phyloP scores from a whole-genome alignment of 2,888 invertebrate species.

The Abrostola triplasia region DNA sequence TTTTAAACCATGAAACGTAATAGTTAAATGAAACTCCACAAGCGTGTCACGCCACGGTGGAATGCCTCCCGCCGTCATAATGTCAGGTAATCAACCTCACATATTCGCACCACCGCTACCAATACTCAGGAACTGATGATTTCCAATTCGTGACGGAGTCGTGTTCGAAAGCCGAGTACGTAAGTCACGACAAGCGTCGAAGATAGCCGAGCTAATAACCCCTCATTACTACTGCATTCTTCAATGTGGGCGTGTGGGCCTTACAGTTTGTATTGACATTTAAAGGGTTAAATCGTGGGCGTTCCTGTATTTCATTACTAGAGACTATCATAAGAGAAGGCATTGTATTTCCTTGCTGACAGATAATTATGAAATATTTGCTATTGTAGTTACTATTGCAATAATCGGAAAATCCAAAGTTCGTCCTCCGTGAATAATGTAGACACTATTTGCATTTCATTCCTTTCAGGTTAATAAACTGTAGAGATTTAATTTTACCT shows the following conservation, averaged over 20 bases:
- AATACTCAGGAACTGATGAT: constrained; percentile 36
- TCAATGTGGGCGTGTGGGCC: constrained; percentile 44
- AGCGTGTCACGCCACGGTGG: constrained; percentile 2
- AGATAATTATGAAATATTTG: constrained; percentile 36
- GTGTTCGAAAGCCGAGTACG: constrained; percentile 44
- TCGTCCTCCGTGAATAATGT: not conserved
- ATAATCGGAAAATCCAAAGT: constrained; percentile 22
- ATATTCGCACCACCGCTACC: constrained; percentile 38
- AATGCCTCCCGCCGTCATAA: constrained; percentile 30
- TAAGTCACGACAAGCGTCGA: constrained; percentile 45
- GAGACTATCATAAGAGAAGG: constrained; percentile 25
- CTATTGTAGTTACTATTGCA: constrained; percentile 29
- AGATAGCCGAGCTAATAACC: constrained; percentile 60
- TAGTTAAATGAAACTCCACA: not conserved
- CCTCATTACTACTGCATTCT: constrained; percentile 65
- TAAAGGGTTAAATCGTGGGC: constrained; percentile 40
- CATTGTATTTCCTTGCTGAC: constrained; percentile 22
- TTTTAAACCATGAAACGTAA: constrained; percentile 2
- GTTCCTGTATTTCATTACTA: constrained; percentile 28
- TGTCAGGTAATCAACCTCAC: constrained; percentile 31
- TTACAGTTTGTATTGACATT: constrained; percentile 42
- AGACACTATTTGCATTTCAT: no score
- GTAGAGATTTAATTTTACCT: no score
- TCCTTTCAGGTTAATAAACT: no score
- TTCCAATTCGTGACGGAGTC: constrained; percentile 52